These are phyloP conservation scores for Saimiri boliviensis DNA, from an alignment of 2,113 vertebrate species.

Conservation along the genomic window DNA sequence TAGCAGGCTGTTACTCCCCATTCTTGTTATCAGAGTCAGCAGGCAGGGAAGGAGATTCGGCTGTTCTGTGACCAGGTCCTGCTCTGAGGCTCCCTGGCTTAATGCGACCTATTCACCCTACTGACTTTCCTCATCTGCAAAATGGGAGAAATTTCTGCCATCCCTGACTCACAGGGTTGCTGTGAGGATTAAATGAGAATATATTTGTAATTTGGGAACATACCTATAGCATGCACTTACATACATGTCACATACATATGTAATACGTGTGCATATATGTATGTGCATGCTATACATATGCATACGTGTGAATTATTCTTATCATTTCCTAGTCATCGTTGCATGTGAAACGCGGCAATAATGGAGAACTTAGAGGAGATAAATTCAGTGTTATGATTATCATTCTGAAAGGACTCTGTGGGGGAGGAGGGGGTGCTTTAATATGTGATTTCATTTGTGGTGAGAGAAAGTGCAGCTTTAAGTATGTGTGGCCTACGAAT, in stretches of 20 bases:
- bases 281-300: not conserved
- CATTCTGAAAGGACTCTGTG: not conserved
- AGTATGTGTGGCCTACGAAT: not conserved
- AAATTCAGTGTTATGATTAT: not conserved
- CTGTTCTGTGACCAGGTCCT: too few species aligned
- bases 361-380: not conserved
- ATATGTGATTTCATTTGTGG: not conserved
- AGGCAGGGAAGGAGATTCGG: fast-evolving
- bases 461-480: not conserved
- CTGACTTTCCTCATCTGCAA: not conserved
- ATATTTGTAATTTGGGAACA: not conserved
- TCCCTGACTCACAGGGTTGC: not conserved
- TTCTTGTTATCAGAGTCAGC: not conserved
- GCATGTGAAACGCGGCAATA: not conserved
- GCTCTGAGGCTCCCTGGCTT: not conserved
- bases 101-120: fast-evolving
- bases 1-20: not conserved
- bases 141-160: not conserved
- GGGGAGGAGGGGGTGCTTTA: fast-evolving
- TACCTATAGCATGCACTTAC: not conserved
- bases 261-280: not conserved
- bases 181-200: not conserved
- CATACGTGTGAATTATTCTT: not conserved
- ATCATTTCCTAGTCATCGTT: not conserved
- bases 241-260: not conserved